Evolutionary conservation across 2,888 invertebrate species (phyloP), one percentile per base, ranked within the genome.

Genomic region (Hypomecis atomaria): DNA sequence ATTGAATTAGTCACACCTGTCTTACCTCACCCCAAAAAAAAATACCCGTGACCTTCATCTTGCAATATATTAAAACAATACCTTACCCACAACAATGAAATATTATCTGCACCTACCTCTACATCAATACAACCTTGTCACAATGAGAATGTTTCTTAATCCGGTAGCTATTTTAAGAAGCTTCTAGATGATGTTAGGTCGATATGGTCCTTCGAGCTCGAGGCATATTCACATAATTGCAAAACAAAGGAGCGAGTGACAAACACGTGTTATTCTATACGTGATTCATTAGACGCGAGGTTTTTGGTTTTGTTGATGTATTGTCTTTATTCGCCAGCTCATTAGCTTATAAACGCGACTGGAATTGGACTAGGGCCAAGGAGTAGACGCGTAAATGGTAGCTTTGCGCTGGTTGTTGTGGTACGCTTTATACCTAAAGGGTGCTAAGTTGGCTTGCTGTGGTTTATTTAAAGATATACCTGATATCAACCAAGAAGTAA

Each of bases 261-360:
- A 81, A 84, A 92, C 92, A 92, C 86, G 87, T 92, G 92, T 92
- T 88, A 87, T 86, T 84, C 85, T 78, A 79, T 86, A 92, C 90
- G 92, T 92, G 92, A 92, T 82, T 92, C 91, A 92, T 92, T 92
- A 91, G 79, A 77, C 44, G 6, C 23, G 76, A 73, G 71, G 75
- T 81, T 89, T 90, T 92, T 90, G 90, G 92, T 84, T 86, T 87
- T 90, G 90, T 88, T 89, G 81, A 82, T 81, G 87, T 85, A 91
- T 92, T 91, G 90, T 90, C 58, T 65, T 79, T 83, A 87, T 88
- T 86, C 87, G 85, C 78, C 77, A 69, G 77, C 80, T 82, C 82
- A 85, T 85, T 82, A 78, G 74, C 73, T 71, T 62, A 66, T 63
- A 67, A 54, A 84, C 85, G 81, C 77, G 76, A 71, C 82, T 83